A percentile compares a stretch with the other conserved stretches of the same genome.
Evolutionary conservation across 2,797 vertebrate genomes (phyloP).

Genomic region (Trichosurus vulpecula): DNA sequence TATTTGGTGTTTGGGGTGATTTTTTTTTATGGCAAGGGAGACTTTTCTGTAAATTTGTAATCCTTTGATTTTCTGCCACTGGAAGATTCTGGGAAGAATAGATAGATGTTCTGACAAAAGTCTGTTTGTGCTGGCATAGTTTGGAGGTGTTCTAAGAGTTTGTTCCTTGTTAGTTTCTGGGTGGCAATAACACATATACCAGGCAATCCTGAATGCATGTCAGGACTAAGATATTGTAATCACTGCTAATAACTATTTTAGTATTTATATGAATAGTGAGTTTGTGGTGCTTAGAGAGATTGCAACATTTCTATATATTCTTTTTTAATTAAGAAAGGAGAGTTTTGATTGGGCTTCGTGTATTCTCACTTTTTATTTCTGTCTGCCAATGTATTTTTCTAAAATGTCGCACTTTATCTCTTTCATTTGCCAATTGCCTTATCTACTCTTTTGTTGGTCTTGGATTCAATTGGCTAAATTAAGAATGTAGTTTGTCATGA

Average conservation of each 20-base stretch:
- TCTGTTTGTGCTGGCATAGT: background rate
- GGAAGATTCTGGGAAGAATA: conserved; percentile 7
- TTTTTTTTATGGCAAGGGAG: background rate
- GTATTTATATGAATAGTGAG: conserved; percentile 45
- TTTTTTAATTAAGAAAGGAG: conserved; percentile 43
- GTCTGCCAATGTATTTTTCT: background rate
- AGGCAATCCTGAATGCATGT: conserved; percentile 7
- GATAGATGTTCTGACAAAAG: background rate
- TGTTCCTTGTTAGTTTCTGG: conserved; percentile 50
- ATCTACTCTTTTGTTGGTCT: conserved; percentile 36
- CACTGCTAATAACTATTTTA: conserved; percentile 31
- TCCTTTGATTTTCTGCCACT: conserved; percentile 46
- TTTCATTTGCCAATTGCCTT: background rate
- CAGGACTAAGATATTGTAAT: conserved; percentile 31
- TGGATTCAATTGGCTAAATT: conserved; percentile 39
- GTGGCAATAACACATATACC: background rate
- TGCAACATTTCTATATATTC: conserved; percentile 34
- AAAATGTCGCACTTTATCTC: background rate
- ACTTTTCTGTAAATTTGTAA: conserved; percentile 54
- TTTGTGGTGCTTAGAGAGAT: conserved; percentile 45
- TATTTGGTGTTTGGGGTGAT: background rate
- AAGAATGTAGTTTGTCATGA: background rate
- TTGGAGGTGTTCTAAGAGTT: conserved; percentile 11
- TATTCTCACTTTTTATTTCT: conserved; percentile 17
- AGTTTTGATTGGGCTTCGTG: conserved; percentile 15